These are phyloP conservation scores for Alethe diademata DNA, from an alignment of 2,113 vertebrate genomes.

Conservation along the genomic window DNA sequence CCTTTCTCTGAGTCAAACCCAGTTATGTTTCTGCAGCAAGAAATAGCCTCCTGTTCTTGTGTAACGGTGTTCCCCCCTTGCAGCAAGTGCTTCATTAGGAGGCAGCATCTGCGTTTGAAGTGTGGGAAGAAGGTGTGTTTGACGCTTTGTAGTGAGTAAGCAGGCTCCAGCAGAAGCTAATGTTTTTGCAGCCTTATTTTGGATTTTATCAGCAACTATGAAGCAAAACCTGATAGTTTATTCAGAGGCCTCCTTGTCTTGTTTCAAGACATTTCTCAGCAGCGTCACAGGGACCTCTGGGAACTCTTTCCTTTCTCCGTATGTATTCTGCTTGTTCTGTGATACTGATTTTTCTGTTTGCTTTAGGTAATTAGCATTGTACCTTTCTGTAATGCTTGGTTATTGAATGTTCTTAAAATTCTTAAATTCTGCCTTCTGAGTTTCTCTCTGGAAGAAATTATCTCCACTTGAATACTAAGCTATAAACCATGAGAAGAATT, in stretches of 20 bases:
- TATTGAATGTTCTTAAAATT: neutral
- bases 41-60: slow-evolving; percentile 1
- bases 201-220: slow-evolving; percentile 55
- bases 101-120: slow-evolving; percentile 52
- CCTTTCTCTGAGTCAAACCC: slow-evolving; percentile 26
- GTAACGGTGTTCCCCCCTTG: slow-evolving; percentile 19
- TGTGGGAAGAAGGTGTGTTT: slow-evolving; percentile 62
- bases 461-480: neutral
- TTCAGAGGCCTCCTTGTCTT: slow-evolving; percentile 37
- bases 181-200: slow-evolving; percentile 52
- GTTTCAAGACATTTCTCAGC: slow-evolving; percentile 8
- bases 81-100: slow-evolving; percentile 42
- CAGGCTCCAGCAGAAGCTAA: slow-evolving; percentile 40
- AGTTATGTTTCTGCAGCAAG: slow-evolving; percentile 23
- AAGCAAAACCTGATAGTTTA: slow-evolving; percentile 45
- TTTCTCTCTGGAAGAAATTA: neutral
- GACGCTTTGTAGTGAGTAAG: slow-evolving; percentile 59
- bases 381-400: neutral
- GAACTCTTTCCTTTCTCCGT: slow-evolving; percentile 1
- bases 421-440: neutral
- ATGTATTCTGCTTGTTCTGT: slow-evolving; percentile 19
- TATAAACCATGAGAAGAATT: slow-evolving; percentile 8
- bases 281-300: slow-evolving; percentile 38
- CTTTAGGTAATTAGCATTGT: neutral
- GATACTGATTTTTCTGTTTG: neutral